phyloP scores from a whole-genome alignment of 2,888 invertebrate species.

The Unio delphinus region DNA sequence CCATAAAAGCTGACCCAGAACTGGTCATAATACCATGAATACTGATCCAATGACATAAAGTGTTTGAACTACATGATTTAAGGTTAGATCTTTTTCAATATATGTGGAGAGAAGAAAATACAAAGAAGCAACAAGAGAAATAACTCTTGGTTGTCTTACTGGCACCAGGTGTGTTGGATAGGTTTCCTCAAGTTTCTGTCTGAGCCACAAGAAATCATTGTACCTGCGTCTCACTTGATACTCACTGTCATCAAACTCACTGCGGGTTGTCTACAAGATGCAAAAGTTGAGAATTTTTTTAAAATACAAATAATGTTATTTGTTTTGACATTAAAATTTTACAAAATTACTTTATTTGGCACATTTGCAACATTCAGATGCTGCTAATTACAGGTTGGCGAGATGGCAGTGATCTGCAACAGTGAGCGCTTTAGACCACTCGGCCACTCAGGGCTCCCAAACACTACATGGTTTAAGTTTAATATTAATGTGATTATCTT shows the following conservation, averaged over 20 bases:
- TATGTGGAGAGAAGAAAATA: not conserved
- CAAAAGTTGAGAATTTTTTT: not conserved
- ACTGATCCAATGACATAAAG: not conserved
- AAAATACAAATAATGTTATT: not conserved
- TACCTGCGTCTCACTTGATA: constrained; percentile 80
- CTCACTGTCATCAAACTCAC: constrained; percentile 78
- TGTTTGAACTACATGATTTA: not conserved
- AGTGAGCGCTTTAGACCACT: too few species aligned
- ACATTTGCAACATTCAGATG: too few species aligned
- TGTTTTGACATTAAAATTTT: not conserved
- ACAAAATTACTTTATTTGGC: not conserved
- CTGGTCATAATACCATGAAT: not conserved
- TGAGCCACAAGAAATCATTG: constrained; percentile 82
- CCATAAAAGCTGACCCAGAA: not conserved
- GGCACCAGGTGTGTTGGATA: constrained; percentile 81
- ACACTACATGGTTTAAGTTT: too few species aligned
- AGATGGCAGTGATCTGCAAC: too few species aligned
- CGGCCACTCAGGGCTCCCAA: too few species aligned
- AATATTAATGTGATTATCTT: too few species aligned
- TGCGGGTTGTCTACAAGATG: constrained; percentile 75
- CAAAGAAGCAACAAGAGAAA: not conserved
- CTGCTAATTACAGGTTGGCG: too few species aligned
- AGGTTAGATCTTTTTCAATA: not conserved
- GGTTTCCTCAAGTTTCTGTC: constrained; percentile 78
- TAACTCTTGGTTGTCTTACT: constrained; percentile 72